A percentile compares a stretch with the other conserved stretches of the same genome.
phyloP scores from a whole-genome alignment of 1,140 invertebrate genomes.

The Drosophila busckii region DNA sequence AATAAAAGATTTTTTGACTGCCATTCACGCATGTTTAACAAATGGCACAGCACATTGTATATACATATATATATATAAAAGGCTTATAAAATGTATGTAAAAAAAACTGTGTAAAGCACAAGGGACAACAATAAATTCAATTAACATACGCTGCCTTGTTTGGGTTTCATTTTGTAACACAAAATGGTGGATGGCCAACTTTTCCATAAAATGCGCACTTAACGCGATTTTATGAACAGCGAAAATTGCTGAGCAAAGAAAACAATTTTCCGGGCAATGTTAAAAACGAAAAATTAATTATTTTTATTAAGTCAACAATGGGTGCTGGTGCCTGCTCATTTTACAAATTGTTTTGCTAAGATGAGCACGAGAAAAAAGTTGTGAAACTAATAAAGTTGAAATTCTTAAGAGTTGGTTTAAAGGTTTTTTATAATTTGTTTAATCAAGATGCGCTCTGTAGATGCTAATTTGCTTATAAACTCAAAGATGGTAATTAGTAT shows the following conservation, averaged over 20 bases:
- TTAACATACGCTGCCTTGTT: conserved; percentile 35
- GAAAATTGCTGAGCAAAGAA: conserved; percentile 14
- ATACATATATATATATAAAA: background rate
- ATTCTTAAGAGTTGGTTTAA: no score
- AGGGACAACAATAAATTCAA: conserved; percentile 41
- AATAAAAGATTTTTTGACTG: conserved; percentile 27
- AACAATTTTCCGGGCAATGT: conserved; percentile 14
- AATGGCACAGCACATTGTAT: conserved; percentile 13
- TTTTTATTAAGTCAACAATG: no score
- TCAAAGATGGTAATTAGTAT: no score
- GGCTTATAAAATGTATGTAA: background rate
- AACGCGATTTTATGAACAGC: conserved; percentile 20
- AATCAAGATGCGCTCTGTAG: no score
- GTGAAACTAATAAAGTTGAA: no score
- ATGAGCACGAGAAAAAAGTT: no score
- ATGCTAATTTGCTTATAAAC: no score
- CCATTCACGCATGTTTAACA: conserved; percentile 17
- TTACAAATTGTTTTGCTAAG: no score
- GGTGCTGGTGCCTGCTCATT: no score
- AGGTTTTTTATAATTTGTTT: no score
- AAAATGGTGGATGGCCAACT: conserved; percentile 9
- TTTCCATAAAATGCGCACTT: conserved; percentile 24
- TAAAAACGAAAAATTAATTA: conserved; percentile 29
- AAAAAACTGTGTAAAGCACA: background rate
- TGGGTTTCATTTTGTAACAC: conserved; percentile 28